A percentile compares a stretch with the other conserved stretches of the same genome.
Conservation (phyloP, 2,888 invertebrate species). For the Beris chalybata region DNA sequence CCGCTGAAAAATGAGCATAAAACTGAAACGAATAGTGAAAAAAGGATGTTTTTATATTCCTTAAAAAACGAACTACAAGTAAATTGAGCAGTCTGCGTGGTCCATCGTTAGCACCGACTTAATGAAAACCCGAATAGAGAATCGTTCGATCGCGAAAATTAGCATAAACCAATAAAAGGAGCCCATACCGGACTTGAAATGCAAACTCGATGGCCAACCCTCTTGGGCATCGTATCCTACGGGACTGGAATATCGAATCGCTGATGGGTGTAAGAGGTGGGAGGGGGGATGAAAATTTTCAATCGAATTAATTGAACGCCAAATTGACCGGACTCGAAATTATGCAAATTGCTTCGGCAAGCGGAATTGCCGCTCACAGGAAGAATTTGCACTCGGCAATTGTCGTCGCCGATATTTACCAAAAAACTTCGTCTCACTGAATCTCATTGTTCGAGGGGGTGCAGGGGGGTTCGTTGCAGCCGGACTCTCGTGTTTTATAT, state of each 20-base stretch:
- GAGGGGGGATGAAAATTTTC: conserved; percentile 31
- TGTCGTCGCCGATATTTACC: no score
- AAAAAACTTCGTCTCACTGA: no score
- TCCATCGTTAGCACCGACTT: conserved; percentile 10
- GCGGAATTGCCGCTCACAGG: background rate
- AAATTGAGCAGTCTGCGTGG: no score
- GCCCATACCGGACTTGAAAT: conserved; percentile 28
- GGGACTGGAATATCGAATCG: no score
- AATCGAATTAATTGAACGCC: conserved; percentile 38
- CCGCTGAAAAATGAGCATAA: no score
- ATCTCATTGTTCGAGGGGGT: no score
- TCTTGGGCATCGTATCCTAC: background rate
- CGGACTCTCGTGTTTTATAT: no score
- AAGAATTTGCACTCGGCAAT: conserved; percentile 13
- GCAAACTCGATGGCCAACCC: conserved; percentile 11
- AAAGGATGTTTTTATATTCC: no score
- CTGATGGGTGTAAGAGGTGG: no score
- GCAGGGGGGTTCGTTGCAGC: no score
- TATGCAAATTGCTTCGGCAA: conserved; percentile 34
- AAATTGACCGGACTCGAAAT: conserved; percentile 38
- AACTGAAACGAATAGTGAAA: no score
- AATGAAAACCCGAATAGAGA: conserved; percentile 30
- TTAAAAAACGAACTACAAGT: no score
- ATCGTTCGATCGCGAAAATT: conserved; percentile 34
- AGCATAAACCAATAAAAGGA: conserved; percentile 37